Conservation (phyloP, 2,797 vertebrate genomes). For the Melanotaenia nigrans region DNA sequence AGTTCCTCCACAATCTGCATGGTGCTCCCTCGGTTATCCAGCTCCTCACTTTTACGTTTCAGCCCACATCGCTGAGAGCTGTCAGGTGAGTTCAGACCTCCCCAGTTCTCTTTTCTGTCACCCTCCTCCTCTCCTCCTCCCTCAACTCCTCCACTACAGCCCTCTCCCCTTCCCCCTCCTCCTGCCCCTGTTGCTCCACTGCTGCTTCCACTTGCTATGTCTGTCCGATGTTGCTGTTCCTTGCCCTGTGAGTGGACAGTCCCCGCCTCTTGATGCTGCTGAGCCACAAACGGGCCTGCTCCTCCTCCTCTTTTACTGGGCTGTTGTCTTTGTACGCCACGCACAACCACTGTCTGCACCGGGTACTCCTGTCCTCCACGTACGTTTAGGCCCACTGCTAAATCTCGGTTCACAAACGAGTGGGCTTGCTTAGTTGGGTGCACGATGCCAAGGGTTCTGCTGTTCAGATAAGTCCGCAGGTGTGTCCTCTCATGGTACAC, state of each 20-base stretch:
- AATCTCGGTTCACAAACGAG: conserved; percentile 90
- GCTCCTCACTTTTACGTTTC: conserved; percentile 98
- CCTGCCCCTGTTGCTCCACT: conserved; percentile 80
- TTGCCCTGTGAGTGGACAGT: conserved; percentile 74
- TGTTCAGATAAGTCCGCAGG: conserved; percentile 93
- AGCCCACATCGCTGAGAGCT: conserved; percentile 94
- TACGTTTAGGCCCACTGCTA: conserved; percentile 82
- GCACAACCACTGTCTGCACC: conserved; percentile 92
- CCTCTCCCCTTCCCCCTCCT: conserved; percentile 79
- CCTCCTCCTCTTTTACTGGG: conserved; percentile 62
- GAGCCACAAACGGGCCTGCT: conserved; percentile 60
- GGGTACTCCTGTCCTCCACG: conserved; percentile 88
- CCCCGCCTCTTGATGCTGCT: conserved; percentile 66
- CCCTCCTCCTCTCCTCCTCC: conserved; percentile 61
- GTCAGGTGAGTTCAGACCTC: conserved; percentile 87
- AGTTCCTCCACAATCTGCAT: conserved; percentile 99
- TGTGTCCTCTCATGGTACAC: conserved; percentile 96
- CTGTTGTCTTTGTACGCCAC: conserved; percentile 87
- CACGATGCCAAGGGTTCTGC: conserved; percentile 92
- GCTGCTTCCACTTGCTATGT: conserved; percentile 80
- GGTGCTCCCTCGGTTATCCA: conserved; percentile 89
- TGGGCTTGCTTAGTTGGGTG: conserved; percentile 87
- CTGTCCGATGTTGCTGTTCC: conserved; percentile 76
- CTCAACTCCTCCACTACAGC: conserved; percentile 70
- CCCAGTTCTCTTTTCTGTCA: conserved; percentile 77